Evolutionary conservation across 2,888 invertebrate genomes (phyloP).

Genomic region (Mimachlamys varia): DNA sequence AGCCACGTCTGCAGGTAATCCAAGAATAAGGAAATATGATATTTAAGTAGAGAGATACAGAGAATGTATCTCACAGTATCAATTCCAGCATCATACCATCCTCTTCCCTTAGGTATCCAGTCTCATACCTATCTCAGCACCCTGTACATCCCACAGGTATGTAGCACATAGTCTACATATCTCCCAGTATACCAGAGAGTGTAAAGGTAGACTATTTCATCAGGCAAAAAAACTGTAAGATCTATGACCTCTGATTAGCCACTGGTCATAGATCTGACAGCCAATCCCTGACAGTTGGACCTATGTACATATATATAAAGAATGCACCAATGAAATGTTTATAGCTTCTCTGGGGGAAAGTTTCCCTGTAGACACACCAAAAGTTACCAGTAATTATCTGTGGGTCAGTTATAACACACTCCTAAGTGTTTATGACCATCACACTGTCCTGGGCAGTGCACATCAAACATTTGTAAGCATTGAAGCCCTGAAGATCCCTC

Average conservation of each 20-base stretch:
- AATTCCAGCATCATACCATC: background rate
- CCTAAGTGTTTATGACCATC: background rate
- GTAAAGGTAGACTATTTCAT: background rate
- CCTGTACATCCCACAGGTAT: background rate
- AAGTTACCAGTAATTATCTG: background rate
- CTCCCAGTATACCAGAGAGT: background rate
- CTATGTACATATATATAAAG: background rate
- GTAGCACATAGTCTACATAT: background rate
- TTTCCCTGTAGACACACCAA: background rate
- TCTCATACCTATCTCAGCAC: constrained; percentile 13
- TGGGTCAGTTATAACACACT: constrained; percentile 11
- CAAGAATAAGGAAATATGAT: background rate
- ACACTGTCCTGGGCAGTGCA: background rate
- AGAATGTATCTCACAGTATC: background rate
- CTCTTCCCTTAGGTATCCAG: background rate
- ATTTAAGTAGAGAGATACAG: background rate
- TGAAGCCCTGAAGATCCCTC: background rate
- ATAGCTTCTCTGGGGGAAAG: background rate
- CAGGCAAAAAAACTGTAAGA: background rate
- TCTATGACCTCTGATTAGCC: background rate
- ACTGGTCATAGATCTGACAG: background rate
- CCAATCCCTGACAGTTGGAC: constrained; percentile 17
- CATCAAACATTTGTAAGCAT: background rate
- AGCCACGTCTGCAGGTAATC: background rate
- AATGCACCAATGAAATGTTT: background rate